phyloP scores from a whole-genome alignment of 2,888 invertebrate species.

The Drosophila paramelanica region DNA sequence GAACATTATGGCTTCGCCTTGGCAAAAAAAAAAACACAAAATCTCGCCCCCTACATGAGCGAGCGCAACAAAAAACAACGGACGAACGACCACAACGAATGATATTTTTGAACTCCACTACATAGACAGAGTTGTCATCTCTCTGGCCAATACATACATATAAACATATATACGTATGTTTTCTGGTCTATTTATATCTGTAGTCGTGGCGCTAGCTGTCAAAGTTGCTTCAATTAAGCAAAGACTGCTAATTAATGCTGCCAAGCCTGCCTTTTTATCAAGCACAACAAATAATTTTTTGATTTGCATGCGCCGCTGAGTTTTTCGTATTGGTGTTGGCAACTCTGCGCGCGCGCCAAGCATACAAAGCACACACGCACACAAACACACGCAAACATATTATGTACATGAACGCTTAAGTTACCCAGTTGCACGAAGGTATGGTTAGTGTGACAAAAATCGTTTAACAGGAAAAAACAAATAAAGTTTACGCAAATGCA shows the following conservation, averaged over 20 bases:
- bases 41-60: conserved; percentile 68
- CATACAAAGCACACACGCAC: conserved; percentile 64
- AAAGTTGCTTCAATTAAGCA: conserved; percentile 48
- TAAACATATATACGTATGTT: conserved; percentile 8
- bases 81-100: conserved; percentile 40
- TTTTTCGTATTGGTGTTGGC: conserved; percentile 52
- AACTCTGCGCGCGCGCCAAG: conserved; percentile 68
- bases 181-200: conserved; percentile 36
- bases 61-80: conserved; percentile 34
- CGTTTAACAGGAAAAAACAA: neutral
- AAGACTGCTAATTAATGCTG: conserved; percentile 46
- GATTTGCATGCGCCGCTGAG: conserved; percentile 45
- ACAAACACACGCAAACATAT: conserved; percentile 43
- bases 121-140: conserved; percentile 70
- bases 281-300: conserved; percentile 42
- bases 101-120: conserved; percentile 77
- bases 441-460: neutral
- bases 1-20: conserved; percentile 75
- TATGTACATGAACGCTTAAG: conserved; percentile 21
- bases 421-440: conserved; percentile 31
- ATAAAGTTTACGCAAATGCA: neutral
- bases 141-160: conserved; percentile 5
- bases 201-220: conserved; percentile 32
- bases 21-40: conserved; percentile 54
- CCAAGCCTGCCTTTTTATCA: conserved; percentile 45